Conservation (phyloP, 2,113 vertebrate genomes). For the Myotis brandtii region DNA sequence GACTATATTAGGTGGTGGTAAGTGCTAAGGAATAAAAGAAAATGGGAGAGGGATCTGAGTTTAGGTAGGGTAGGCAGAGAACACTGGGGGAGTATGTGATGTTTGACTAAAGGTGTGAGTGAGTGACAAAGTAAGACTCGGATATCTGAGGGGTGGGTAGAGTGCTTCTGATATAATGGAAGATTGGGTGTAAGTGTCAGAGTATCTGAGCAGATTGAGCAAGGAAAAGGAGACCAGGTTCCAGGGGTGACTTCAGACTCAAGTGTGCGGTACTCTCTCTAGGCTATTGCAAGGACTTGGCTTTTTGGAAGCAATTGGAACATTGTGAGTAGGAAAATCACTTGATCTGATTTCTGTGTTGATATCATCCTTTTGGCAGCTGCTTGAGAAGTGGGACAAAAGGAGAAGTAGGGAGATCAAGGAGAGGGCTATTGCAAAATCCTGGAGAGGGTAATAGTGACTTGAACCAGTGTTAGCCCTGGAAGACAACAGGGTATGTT, state of each 20-base stretch:
- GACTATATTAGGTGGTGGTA: background rate
- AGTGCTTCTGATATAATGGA: background rate
- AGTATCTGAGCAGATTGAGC: background rate
- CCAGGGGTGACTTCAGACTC: background rate
- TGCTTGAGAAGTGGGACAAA: background rate
- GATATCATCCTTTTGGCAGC: background rate
- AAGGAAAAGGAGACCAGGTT: background rate
- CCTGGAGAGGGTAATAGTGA: background rate
- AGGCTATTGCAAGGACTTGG: background rate
- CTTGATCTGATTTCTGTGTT: background rate
- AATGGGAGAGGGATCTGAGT: background rate
- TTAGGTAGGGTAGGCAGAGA: background rate
- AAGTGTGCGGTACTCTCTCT: background rate
- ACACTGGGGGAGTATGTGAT: background rate
- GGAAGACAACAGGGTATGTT: background rate
- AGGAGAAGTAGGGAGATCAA: background rate
- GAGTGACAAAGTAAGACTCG: background rate
- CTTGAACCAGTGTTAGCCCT: background rate
- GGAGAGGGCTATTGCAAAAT: background rate
- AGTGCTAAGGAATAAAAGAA: background rate
- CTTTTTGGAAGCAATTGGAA: background rate
- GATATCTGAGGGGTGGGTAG: background rate
- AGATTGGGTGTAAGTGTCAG: background rate
- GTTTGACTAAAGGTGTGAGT: background rate
- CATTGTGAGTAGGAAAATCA: background rate